Evolutionary conservation across 1,140 invertebrate species (phyloP).

Genomic region (Oreohelix idahoensis): DNA sequence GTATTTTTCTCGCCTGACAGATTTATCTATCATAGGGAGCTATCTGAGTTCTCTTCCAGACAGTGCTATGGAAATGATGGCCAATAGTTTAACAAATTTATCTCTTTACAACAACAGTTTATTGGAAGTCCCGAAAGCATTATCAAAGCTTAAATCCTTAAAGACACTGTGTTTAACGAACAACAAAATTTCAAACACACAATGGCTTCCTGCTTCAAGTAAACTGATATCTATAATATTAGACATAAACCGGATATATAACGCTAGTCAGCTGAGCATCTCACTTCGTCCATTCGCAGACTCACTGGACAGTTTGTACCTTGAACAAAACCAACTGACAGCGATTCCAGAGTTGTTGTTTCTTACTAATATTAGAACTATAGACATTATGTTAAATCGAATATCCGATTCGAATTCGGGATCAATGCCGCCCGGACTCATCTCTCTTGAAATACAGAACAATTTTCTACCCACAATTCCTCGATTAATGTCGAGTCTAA

Average conservation of each 20-base stretch:
- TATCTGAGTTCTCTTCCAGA: background rate
- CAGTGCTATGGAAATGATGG: background rate
- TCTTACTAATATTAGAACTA: background rate
- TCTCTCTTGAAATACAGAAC: background rate
- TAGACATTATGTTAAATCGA: background rate
- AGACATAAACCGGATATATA: background rate
- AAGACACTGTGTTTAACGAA: background rate
- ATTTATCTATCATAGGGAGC: background rate
- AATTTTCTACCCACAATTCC: background rate
- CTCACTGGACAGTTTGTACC: background rate
- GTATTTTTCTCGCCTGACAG: background rate
- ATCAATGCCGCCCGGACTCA: background rate
- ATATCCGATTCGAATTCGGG: background rate
- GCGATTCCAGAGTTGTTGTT: background rate
- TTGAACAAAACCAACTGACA: background rate
- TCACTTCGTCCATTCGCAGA: background rate
- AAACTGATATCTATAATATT: background rate
- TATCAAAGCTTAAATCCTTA: background rate
- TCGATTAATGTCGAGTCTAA: background rate
- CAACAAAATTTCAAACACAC: background rate
- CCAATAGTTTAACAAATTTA: background rate
- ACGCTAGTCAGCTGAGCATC: background rate
- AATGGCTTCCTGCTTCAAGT: background rate
- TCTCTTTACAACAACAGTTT: background rate
- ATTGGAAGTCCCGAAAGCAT: background rate